Conservation (phyloP, 1,140 invertebrate genomes). For the Drosophila ambigua region DNA sequence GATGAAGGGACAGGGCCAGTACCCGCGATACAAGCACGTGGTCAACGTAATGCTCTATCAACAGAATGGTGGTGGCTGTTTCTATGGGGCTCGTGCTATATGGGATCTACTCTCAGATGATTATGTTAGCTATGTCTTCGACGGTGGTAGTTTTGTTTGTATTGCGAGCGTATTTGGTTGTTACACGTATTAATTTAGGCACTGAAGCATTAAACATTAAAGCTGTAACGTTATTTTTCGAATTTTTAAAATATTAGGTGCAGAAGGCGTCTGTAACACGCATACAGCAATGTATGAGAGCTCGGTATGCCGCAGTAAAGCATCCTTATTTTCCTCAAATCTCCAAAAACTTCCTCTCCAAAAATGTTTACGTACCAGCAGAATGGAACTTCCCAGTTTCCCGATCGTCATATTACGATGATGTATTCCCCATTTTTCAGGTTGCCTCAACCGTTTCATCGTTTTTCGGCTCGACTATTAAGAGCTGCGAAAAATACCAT, state of each 20-base stretch:
- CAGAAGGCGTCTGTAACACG: too few species aligned
- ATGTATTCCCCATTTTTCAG: too few species aligned
- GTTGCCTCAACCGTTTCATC: too few species aligned
- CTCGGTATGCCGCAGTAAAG: too few species aligned
- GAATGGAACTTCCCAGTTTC: too few species aligned
- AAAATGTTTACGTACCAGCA: too few species aligned
- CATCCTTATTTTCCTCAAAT: too few species aligned
- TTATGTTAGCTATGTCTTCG: slow-evolving; percentile 18
- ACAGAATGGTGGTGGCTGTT: slow-evolving; percentile 61
- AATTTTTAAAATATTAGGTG: not conserved
- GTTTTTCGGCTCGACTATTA: too few species aligned
- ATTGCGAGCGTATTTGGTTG: slow-evolving; percentile 51
- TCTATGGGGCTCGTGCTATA: slow-evolving; percentile 56
- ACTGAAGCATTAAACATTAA: not conserved
- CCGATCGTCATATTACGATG: too few species aligned
- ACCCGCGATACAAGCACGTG: slow-evolving; percentile 59
- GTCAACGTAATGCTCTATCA: slow-evolving; percentile 59
- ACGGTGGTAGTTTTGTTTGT: slow-evolving; percentile 46
- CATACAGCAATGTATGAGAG: too few species aligned
- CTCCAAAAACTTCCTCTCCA: too few species aligned
- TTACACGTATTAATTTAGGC: slow-evolving; percentile 51
- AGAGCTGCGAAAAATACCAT: too few species aligned
- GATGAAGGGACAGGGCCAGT: slow-evolving; percentile 29
- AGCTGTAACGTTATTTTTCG: not conserved
- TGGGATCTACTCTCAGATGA: slow-evolving; percentile 64